Percentiles rank a stretch among this genome's conserved stretches.
Evolutionary conservation across 2,797 vertebrate species (phyloP).

Genomic region (Sebastes steindachneri): DNA sequence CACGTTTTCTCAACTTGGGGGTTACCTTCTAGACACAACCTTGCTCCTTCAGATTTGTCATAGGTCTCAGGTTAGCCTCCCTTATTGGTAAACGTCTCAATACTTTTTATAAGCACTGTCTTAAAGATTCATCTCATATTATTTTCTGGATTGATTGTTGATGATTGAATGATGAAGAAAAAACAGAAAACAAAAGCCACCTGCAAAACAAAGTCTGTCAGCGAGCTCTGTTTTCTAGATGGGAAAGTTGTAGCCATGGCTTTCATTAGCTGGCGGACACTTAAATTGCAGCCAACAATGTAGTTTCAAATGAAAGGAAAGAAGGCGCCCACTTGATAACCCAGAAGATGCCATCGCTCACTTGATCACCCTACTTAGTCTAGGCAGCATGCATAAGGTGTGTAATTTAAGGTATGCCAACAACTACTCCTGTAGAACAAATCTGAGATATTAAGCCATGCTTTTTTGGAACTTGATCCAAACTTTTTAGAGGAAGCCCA

Average conservation of each 20-base stretch:
- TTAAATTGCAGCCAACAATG: background rate
- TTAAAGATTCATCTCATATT: background rate
- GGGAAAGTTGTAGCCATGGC: background rate
- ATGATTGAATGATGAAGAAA: background rate
- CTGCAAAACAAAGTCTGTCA: background rate
- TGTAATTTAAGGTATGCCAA: too few relatives aligned
- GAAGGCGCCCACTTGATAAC: too few relatives aligned
- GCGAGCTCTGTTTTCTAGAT: background rate
- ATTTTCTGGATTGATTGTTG: background rate
- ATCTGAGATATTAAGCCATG: background rate
- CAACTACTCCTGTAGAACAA: too few relatives aligned
- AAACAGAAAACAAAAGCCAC: background rate
- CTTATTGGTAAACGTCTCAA: background rate
- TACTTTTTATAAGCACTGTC: background rate
- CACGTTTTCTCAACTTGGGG: too few relatives aligned
- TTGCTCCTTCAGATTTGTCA: background rate
- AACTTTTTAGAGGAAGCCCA: background rate
- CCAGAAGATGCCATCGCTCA: too few relatives aligned
- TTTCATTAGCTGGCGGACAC: background rate
- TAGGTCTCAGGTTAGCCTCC: background rate
- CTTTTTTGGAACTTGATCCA: background rate
- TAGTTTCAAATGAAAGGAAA: background rate
- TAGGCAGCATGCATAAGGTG: too few relatives aligned
- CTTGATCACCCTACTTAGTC: too few relatives aligned
- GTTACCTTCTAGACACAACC: too few relatives aligned